Conservation (phyloP, 2,113 vertebrate genomes). For the Perca fluviatilis region DNA sequence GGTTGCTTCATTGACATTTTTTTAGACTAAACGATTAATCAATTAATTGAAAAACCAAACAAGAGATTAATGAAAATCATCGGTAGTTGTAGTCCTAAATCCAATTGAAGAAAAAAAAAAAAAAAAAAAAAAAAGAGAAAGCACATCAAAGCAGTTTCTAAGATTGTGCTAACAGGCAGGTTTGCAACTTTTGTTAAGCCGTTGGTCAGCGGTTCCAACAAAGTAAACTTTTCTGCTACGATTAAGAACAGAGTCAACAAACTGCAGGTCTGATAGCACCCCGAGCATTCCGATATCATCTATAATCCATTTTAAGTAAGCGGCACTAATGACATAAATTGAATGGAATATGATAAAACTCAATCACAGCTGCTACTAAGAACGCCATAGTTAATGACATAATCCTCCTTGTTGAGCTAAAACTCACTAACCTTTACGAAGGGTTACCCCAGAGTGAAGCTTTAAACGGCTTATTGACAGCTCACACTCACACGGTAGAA, state of each 20-base stretch:
- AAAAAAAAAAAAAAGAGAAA: neutral
- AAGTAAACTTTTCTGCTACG: slow-evolving; percentile 11
- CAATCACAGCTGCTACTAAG: slow-evolving; percentile 15
- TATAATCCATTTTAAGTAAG: slow-evolving; percentile 40
- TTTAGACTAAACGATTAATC: neutral
- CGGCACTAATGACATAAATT: slow-evolving; percentile 43
- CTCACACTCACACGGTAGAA: neutral
- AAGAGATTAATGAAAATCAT: neutral
- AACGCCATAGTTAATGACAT: slow-evolving; percentile 46
- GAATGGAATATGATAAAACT: slow-evolving; percentile 29
- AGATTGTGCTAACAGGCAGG: neutral
- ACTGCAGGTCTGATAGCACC: slow-evolving; percentile 8
- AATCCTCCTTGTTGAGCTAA: slow-evolving; percentile 45
- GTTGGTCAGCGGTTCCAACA: neutral
- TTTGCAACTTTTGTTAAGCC: neutral
- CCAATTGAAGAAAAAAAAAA: neutral
- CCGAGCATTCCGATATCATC: slow-evolving; percentile 27
- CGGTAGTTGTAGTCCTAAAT: neutral
- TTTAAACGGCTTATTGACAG: slow-evolving; percentile 43
- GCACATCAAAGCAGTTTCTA: neutral
- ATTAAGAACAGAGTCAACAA: slow-evolving; percentile 32
- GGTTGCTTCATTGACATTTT: too few relatives aligned
- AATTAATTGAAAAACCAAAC: neutral
- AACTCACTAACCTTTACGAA: slow-evolving; percentile 48
- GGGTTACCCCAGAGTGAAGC: slow-evolving; percentile 34